phyloP scores from a whole-genome alignment of 2,888 invertebrate species.

The Julus scandinavius region DNA sequence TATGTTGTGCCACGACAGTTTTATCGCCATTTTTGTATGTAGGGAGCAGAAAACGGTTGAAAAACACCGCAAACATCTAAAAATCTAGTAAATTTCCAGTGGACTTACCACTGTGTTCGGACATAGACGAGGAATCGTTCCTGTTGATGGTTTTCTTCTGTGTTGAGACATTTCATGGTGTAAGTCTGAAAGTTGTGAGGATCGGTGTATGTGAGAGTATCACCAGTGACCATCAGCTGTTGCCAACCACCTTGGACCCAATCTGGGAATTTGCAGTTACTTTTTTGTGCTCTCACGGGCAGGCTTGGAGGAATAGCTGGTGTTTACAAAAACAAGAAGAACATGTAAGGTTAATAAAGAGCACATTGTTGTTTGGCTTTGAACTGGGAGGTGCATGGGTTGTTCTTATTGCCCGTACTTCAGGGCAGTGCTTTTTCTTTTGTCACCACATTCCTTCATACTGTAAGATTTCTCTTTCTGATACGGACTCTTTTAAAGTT shows the following conservation, averaged over 20 bases:
- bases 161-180: slow-evolving; percentile 68
- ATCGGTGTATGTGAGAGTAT: slow-evolving; percentile 69
- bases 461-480: not conserved
- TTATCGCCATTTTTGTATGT: no score
- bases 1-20: no score
- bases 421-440: not conserved
- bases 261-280: slow-evolving; percentile 70
- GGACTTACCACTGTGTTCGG: slow-evolving; percentile 70
- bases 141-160: slow-evolving; percentile 63
- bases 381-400: not conserved
- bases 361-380: not conserved
- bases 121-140: slow-evolving; percentile 69
- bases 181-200: slow-evolving; percentile 70
- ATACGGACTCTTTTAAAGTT: not conserved
- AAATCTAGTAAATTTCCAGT: not conserved
- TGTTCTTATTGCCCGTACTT: not conserved
- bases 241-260: slow-evolving; percentile 76
- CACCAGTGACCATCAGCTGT: slow-evolving; percentile 69
- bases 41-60: no score
- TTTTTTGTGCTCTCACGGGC: slow-evolving; percentile 57
- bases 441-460: not conserved
- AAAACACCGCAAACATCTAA: no score
- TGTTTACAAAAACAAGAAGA: not conserved
- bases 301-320: slow-evolving; percentile 55
- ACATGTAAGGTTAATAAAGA: not conserved